phyloP scores from a whole-genome alignment of 2,113 vertebrate species.

The Tyrannus savana region DNA sequence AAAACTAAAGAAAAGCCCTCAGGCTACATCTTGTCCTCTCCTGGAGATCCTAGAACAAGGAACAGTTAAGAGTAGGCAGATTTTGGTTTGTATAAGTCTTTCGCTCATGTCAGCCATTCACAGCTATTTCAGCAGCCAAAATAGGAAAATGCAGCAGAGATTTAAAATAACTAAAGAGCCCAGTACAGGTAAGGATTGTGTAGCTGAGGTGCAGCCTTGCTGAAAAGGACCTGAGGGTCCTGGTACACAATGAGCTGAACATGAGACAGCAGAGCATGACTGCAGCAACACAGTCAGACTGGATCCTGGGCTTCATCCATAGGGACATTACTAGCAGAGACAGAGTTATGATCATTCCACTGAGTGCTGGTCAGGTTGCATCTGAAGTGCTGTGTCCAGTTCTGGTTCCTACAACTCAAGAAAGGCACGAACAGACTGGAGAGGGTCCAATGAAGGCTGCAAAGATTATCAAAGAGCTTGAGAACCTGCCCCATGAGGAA shows the following conservation, averaged over 20 bases:
- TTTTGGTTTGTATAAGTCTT: background rate
- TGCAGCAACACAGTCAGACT: background rate
- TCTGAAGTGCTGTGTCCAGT: background rate
- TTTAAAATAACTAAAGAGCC: background rate
- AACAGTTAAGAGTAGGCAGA: background rate
- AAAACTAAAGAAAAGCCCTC: background rate
- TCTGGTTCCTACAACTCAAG: background rate
- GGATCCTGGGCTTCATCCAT: background rate
- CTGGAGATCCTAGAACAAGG: background rate
- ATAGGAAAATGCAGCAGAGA: background rate
- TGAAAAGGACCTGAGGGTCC: background rate
- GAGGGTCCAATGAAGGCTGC: background rate
- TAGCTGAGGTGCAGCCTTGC: background rate
- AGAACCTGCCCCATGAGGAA: background rate
- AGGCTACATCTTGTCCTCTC: background rate
- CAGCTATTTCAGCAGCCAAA: background rate
- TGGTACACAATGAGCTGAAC: background rate
- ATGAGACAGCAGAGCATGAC: background rate
- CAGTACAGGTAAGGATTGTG: background rate
- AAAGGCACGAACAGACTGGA: background rate
- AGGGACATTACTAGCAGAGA: background rate
- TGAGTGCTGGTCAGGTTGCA: background rate
- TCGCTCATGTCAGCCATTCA: background rate
- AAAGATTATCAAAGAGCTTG: background rate
- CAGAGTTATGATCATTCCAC: background rate